A percentile compares a stretch with the other conserved stretches of the same genome.
Evolutionary conservation across 2,888 invertebrate species (phyloP).

Genomic region (Amblyjoppa fuscipennis): DNA sequence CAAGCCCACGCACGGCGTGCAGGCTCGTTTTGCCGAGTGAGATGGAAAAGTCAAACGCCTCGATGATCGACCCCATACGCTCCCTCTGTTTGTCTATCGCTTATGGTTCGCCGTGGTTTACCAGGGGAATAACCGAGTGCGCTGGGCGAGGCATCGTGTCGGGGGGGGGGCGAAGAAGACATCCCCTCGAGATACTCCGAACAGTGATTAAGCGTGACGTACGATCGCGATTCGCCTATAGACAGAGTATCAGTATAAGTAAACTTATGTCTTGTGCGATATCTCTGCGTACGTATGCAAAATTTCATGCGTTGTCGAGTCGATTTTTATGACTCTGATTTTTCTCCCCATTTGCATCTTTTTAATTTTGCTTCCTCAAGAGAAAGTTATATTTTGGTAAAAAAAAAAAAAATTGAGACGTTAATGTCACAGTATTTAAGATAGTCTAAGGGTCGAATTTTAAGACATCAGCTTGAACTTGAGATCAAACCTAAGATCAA

Average conservation of each 20-base stretch:
- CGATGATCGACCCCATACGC: slow-evolving; percentile 78
- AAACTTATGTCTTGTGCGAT: background rate
- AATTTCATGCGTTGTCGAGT: background rate
- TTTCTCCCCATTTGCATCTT: background rate
- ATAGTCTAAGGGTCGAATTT: background rate
- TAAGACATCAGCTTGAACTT: no score
- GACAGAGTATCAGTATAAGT: slow-evolving; percentile 13
- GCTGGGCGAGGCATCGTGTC: slow-evolving; percentile 9
- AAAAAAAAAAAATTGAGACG: background rate
- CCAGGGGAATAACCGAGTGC: slow-evolving; percentile 72
- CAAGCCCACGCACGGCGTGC: slow-evolving; percentile 72
- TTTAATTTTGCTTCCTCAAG: background rate
- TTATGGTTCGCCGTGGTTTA: slow-evolving; percentile 79
- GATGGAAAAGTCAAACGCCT: slow-evolving; percentile 67
- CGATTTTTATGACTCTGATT: slow-evolving; percentile 32
- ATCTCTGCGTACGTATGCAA: background rate
- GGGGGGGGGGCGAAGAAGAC: slow-evolving; percentile 40
- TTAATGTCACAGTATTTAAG: no score
- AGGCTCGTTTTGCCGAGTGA: slow-evolving; percentile 16
- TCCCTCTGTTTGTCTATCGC: slow-evolving; percentile 80
- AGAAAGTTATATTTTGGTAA: background rate
- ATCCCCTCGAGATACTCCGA: slow-evolving; percentile 73
- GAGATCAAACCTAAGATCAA: no score
- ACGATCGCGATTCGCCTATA: slow-evolving; percentile 55
- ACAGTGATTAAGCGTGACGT: slow-evolving; percentile 79